Evolutionary conservation across 2,113 vertebrate genomes (phyloP).

Genomic region (Leuciscus idus): DNA sequence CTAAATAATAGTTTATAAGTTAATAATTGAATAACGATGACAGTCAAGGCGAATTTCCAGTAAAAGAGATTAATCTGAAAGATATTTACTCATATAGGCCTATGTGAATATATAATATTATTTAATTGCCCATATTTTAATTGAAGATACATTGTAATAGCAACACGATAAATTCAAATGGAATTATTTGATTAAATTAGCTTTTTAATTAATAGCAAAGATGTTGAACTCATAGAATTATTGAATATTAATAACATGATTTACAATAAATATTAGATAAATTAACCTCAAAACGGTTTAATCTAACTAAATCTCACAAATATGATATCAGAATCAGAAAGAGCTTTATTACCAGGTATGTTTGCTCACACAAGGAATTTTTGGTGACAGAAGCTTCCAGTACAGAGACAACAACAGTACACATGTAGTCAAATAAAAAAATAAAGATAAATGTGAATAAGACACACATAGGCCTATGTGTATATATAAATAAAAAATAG

Average conservation of each 20-base stretch:
- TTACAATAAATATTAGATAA: no score
- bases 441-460: no score
- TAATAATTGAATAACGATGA: background rate
- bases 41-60: background rate
- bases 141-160: background rate
- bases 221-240: no score
- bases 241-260: no score
- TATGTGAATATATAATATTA: background rate
- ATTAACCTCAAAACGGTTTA: background rate
- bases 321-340: background rate
- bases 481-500: no score
- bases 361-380: no score
- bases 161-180: background rate
- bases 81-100: background rate
- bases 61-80: background rate
- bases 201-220: no score
- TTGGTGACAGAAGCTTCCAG: no score
- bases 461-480: no score
- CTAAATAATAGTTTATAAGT: background rate
- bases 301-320: background rate
- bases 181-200: background rate
- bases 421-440: no score
- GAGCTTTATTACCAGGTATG: no score
- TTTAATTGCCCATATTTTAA: background rate
- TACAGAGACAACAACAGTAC: no score